Percentiles rank a stretch among this genome's conserved stretches.
Conservation (phyloP, 2,113 vertebrate species). For the Rissa tridactyla region DNA sequence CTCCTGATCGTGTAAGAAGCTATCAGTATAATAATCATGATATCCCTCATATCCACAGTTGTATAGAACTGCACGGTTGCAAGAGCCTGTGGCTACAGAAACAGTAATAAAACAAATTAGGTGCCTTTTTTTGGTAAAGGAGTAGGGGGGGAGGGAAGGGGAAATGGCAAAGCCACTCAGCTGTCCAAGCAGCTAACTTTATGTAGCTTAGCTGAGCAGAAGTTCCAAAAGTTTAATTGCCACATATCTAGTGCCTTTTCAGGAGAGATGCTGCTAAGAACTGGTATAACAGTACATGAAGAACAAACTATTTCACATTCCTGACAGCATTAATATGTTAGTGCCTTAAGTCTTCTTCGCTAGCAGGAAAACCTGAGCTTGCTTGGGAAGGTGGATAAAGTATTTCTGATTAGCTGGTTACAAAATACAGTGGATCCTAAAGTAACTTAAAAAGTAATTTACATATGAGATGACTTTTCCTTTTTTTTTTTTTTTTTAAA, state of each 20-base stretch:
- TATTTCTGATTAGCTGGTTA: background rate
- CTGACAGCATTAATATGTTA: conserved; percentile 23
- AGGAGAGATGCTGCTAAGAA: conserved; percentile 43
- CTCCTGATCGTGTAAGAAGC: background rate
- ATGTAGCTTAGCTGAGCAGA: background rate
- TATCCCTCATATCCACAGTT: background rate
- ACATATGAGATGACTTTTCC: background rate
- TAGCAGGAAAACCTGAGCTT: background rate
- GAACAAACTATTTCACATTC: conserved; percentile 39
- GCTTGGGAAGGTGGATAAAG: background rate
- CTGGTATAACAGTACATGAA: background rate
- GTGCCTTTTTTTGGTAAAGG: conserved; percentile 55
- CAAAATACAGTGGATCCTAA: background rate
- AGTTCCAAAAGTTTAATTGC: background rate
- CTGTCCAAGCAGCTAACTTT: background rate
- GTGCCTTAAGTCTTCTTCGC: conserved; percentile 65
- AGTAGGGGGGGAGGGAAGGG: background rate
- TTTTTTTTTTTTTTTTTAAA: background rate
- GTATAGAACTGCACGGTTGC: background rate
- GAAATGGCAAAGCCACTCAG: conserved; percentile 7
- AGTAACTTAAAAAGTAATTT: background rate
- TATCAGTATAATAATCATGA: background rate
- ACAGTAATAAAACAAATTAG: background rate
- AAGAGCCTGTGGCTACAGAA: background rate
- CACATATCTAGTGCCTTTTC: conserved; percentile 60